These are phyloP conservation scores for Mionectes olivaceus DNA, from an alignment of 2,797 vertebrate species.

Conservation along the genomic window DNA sequence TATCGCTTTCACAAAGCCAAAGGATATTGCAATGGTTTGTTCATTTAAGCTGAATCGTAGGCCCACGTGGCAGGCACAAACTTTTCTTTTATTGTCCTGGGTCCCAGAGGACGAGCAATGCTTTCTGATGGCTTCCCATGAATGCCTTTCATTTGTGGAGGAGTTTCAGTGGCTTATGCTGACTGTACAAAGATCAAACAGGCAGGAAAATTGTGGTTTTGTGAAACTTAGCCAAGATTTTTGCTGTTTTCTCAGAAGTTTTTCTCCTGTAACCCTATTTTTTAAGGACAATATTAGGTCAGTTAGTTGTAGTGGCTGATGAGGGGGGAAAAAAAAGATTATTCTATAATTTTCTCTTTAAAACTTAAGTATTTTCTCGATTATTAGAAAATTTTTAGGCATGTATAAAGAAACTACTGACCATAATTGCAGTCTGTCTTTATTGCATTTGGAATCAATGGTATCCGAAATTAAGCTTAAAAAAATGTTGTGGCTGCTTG, in stretches of 20 bases:
- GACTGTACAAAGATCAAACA: conserved; percentile 67
- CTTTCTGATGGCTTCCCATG: conserved; percentile 66
- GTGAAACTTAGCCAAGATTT: conserved; percentile 37
- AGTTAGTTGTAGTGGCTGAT: not conserved
- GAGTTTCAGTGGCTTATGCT: conserved; percentile 61
- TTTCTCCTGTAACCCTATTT: conserved; percentile 28
- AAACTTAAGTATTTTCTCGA: not conserved
- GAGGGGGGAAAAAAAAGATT: not conserved
- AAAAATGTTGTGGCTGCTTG: conserved; percentile 14
- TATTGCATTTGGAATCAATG: conserved; percentile 46
- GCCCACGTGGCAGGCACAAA: conserved; percentile 55
- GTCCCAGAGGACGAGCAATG: conserved; percentile 33
- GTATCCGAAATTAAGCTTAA: conserved; percentile 14
- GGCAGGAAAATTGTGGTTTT: conserved; percentile 59
- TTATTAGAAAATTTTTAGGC: conserved; percentile 37
- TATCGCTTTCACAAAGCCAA: conserved; percentile 68
- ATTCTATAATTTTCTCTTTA: not conserved
- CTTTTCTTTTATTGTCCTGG: conserved; percentile 65
- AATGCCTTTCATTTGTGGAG: conserved; percentile 63
- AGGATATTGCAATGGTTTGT: conserved; percentile 58
- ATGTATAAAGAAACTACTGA: conserved; percentile 21
- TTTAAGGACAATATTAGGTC: not conserved
- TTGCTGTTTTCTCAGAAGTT: conserved; percentile 45
- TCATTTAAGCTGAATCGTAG: conserved; percentile 60
- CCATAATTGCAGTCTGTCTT: conserved; percentile 34